Evolutionary conservation across 1,140 invertebrate genomes (phyloP).

Genomic region (Trissolcus basalis): DNA sequence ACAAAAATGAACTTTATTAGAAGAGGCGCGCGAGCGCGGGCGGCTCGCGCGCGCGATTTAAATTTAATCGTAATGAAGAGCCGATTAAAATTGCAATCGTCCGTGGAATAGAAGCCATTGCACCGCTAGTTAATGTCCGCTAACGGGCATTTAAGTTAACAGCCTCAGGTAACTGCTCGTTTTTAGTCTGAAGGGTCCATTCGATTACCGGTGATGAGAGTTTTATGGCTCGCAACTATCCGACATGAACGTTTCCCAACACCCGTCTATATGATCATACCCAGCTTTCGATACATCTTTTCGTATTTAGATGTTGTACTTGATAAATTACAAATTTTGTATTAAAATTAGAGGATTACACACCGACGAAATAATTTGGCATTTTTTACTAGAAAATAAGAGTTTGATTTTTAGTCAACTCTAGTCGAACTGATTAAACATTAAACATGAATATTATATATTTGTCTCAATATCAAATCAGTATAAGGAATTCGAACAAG

Average conservation of each 20-base stretch:
- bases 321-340: too few relatives aligned
- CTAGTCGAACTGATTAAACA: too few relatives aligned
- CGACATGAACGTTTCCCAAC: slow-evolving; percentile 29
- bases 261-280: background rate
- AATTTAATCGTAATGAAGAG: slow-evolving; percentile 75
- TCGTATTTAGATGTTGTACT: too few relatives aligned
- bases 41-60: slow-evolving; percentile 66
- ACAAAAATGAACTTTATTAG: slow-evolving; percentile 69
- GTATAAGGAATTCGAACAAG: too few relatives aligned
- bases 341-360: too few relatives aligned
- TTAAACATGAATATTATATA: too few relatives aligned
- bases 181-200: slow-evolving; percentile 75
- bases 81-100: slow-evolving; percentile 76
- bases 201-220: slow-evolving; percentile 70
- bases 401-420: too few relatives aligned
- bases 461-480: too few relatives aligned
- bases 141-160: slow-evolving; percentile 77
- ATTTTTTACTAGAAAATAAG: too few relatives aligned
- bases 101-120: slow-evolving; percentile 70
- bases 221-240: slow-evolving; percentile 68
- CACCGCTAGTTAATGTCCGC: slow-evolving; percentile 72
- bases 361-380: too few relatives aligned
- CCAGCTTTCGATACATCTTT: too few relatives aligned
- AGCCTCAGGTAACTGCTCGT: slow-evolving; percentile 74
- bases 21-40: slow-evolving; percentile 28